Conservation (phyloP, 2,888 invertebrate species). For the Eupeodes latifasciatus region DNA sequence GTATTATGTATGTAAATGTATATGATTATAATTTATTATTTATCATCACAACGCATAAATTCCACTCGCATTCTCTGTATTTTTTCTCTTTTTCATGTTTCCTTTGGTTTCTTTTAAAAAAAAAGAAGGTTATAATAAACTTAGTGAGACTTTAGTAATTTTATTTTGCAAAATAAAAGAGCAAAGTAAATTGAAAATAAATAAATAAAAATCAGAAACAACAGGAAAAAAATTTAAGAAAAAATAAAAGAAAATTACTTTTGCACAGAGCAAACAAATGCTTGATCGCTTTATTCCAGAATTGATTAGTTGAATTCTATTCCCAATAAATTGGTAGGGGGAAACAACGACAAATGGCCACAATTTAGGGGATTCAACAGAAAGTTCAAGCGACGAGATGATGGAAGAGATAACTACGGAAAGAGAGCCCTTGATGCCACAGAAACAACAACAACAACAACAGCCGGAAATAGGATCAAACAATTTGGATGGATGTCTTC, state of each 20-base stretch:
- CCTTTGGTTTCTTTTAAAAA: constrained; percentile 76
- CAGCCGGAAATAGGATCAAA: constrained; percentile 50
- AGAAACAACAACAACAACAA: constrained; percentile 42
- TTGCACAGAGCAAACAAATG: constrained; percentile 60
- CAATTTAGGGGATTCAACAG: constrained; percentile 84
- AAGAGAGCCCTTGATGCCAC: constrained; percentile 12
- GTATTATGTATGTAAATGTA: constrained; percentile 4
- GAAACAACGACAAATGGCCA: constrained; percentile 85
- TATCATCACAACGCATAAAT: constrained; percentile 66
- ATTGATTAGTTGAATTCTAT: constrained; percentile 84
- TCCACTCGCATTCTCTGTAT: constrained; percentile 73
- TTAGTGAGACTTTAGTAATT: constrained; percentile 84
- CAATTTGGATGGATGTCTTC: constrained; percentile 66
- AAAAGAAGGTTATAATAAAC: constrained; percentile 84
- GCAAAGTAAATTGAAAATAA: constrained; percentile 45
- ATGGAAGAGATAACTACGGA: constrained; percentile 75
- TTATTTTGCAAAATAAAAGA: constrained; percentile 71
- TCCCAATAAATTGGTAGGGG: constrained; percentile 85
- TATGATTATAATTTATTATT: constrained; percentile 25
- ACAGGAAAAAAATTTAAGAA: constrained; percentile 46
- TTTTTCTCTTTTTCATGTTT: constrained; percentile 76
- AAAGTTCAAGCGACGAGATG: constrained; percentile 83
- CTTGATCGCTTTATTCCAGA: constrained; percentile 78
- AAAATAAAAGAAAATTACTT: constrained; percentile 35
- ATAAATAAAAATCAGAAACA: constrained; percentile 48